Evolutionary conservation across 2,888 invertebrate species (phyloP), one percentile per base, ranked within the genome.

Genomic region (Habroteleia sp.): DNA sequence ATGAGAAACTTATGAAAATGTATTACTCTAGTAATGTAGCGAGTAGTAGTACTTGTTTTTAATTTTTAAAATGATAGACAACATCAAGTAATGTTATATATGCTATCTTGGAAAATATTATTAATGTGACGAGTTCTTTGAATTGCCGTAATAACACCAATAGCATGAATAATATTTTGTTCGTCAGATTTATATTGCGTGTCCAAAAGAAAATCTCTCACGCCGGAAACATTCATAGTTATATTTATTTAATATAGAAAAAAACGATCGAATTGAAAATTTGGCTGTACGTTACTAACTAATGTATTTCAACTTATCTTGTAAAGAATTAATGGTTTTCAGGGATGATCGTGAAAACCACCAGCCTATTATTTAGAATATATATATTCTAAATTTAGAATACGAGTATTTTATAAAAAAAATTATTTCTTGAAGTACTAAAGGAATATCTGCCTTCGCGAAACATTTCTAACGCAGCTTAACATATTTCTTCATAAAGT

Each of bases 401-500:
- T n/a, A n/a, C n/a, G n/a, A n/a, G n/a, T n/a, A n/a, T n/a, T n/a
- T n/a, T n/a, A n/a, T 7, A 25, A 3, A 39, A 66, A 54, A 44
- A 50, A 8, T 37, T 23, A 29, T 50, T 10, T 50, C 33, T 54
- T 16, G 37, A 11, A 10, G 6, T 3, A 37, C 6, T 20, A 17
- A 41, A 58, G 25, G 27, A 66, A 66, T 46, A 31, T 60, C 50
- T 42, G 25, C 29, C 29, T 13, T 11, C 27, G 58, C 37, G 60
- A 50, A 63, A 74, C 63, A 69, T 74, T 69, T 69, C 63, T 65
- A 58, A 39, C 37, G 31, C 37, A 54, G 29, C 56, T 62, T 63
- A 74, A 74, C 69, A 74, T 74, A 69, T 74, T 74, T 69, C 63
- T 69, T 69, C 69, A 74, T 74, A 63, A 69, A 69, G 56, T 58